Evolutionary conservation across 2,797 vertebrate genomes (phyloP), one percentile per base, ranked within the genome.

Genomic region (Perdix hodgsoniae): DNA sequence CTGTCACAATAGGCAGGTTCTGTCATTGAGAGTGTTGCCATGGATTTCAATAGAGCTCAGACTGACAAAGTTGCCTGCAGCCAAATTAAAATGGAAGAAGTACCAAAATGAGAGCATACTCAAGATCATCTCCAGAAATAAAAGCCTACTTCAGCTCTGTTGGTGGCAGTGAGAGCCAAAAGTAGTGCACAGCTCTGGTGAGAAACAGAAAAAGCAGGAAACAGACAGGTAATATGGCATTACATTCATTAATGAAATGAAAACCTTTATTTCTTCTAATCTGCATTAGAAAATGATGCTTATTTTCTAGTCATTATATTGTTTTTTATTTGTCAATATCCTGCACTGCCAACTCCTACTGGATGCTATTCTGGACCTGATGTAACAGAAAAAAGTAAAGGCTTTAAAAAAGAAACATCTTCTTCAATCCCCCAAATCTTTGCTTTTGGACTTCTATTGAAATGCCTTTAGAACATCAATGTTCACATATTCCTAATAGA

Each of bases 11-110:
- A 79, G 67, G 40, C 1, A 9, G 17, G 61, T 88, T 74, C 73
- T 33, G 42, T 50, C 56, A 66, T 0, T 0, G n/a, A 45, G 47
- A 77, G 15, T 0, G 3, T 76, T 95, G 50, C 66, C 66, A 78
- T 81, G 69, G 85, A 72, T 93, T 94, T 91, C 85, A 90, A 35
- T 18, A n/a, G 31, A 42, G 33, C 77, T 31, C 39, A 90, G 42
- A 11, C 59, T 91, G 83, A 61, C 26, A 72, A 71, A 88, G 52
- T 76, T 92, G 31, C 63, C 57, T 86, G 49, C 59, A 70, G 76
- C 78, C 33, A 78, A 64, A 72, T 83, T 63, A 61, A 86, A 93
- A 90, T 54, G 54, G 73, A 83, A 83, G 0, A 91, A 66, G 56
- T 88, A 82, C 49, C 50, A 52, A 79, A 75, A 69, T 65, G 42